Conservation (phyloP, 2,113 vertebrate genomes). For the Ascaphus truei region DNA sequence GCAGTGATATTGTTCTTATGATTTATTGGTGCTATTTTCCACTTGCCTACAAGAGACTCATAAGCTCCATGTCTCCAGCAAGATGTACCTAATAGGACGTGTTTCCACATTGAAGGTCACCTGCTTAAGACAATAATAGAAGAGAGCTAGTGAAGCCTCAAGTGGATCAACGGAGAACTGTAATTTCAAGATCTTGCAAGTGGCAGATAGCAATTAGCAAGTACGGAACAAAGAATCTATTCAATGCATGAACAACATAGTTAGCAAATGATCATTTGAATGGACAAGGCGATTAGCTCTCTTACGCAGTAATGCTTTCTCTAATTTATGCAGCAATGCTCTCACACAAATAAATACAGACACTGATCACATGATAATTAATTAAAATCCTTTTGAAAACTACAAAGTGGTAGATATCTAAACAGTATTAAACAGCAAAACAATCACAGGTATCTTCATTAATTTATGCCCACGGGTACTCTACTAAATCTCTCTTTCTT, state of each 20-base stretch:
- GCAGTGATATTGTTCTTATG: conserved; percentile 25
- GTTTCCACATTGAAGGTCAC: conserved; percentile 21
- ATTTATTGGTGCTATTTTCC: conserved; percentile 30
- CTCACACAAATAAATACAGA: too few relatives aligned
- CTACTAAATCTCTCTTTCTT: too few relatives aligned
- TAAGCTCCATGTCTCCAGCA: conserved; percentile 21
- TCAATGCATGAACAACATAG: background rate
- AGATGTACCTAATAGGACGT: conserved; percentile 6
- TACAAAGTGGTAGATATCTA: too few relatives aligned
- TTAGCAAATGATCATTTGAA: background rate
- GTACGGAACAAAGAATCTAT: background rate
- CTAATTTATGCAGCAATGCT: too few relatives aligned
- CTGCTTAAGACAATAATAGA: conserved; percentile 17
- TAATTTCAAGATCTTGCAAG: background rate
- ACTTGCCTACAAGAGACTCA: conserved; percentile 17
- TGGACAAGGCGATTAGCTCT: background rate
- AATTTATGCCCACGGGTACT: too few relatives aligned
- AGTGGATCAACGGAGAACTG: background rate
- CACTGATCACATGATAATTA: too few relatives aligned
- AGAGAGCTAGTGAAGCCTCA: background rate
- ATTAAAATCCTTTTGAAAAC: too few relatives aligned
- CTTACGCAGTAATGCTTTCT: background rate
- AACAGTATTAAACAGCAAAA: too few relatives aligned
- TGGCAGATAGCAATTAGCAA: background rate
- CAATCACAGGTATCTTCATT: too few relatives aligned